phyloP scores from a whole-genome alignment of 2,888 invertebrate genomes.

The Fissipunctia ypsillon region DNA sequence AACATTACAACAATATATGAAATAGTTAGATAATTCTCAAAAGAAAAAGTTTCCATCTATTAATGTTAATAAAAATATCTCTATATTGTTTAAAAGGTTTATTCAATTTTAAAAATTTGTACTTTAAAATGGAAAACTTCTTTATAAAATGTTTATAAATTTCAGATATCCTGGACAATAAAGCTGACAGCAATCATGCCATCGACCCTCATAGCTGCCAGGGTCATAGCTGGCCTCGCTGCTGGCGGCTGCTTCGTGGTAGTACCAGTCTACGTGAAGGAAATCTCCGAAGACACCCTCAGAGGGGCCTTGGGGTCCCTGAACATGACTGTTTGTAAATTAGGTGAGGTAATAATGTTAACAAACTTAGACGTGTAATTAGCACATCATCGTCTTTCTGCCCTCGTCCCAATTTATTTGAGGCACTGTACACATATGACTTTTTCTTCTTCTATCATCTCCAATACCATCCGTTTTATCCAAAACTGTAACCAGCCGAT shows the following conservation, averaged over 20 bases:
- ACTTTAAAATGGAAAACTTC: too few relatives aligned
- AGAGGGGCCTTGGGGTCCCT: constrained; percentile 80
- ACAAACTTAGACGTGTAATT: not conserved
- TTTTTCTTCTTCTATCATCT: too few relatives aligned
- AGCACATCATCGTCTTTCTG: not conserved
- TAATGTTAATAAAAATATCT: too few relatives aligned
- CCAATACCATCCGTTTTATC: too few relatives aligned
- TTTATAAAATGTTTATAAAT: too few relatives aligned
- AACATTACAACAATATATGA: too few relatives aligned
- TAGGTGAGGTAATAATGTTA: constrained; percentile 41
- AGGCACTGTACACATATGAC: not conserved
- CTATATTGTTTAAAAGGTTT: too few relatives aligned
- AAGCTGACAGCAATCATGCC: constrained; percentile 75
- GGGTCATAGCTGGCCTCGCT: constrained; percentile 78
- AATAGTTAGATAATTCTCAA: too few relatives aligned
- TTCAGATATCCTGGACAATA: constrained; percentile 82
- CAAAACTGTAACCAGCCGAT: too few relatives aligned
- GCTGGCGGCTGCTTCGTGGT: constrained; percentile 81
- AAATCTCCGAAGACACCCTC: constrained; percentile 79
- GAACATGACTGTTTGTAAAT: constrained; percentile 82
- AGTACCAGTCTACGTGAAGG: constrained; percentile 80
- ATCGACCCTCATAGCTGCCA: constrained; percentile 73
- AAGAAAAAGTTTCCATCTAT: too few relatives aligned
- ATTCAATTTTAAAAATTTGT: too few relatives aligned
- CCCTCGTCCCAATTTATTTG: not conserved